These are phyloP conservation scores for Diorhabda carinulata DNA, from an alignment of 1,140 invertebrate genomes.

Conservation along the genomic window DNA sequence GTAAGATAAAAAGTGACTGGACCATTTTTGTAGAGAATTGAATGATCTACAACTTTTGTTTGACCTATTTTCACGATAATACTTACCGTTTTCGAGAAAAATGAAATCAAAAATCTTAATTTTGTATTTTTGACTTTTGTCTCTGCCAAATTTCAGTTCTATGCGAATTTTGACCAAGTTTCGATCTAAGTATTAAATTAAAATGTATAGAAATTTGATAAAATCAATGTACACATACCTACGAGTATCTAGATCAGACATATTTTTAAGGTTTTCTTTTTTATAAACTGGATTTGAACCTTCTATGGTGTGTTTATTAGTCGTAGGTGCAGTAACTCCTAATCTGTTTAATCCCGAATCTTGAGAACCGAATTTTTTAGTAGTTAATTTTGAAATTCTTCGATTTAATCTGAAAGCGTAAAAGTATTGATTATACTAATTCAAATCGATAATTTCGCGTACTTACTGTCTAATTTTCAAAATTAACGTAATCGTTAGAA, in stretches of 20 bases:
- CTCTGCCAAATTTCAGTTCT: no score
- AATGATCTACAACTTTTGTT: no score
- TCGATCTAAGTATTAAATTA: no score
- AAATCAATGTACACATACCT: background rate
- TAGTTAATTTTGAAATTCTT: conserved; percentile 55
- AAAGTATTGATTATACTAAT: background rate
- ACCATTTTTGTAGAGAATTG: no score
- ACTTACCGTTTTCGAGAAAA: no score
- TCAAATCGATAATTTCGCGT: background rate
- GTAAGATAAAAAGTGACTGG: no score
- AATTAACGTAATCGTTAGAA: conserved; percentile 51
- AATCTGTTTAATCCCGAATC: conserved; percentile 56
- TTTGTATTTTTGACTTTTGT: no score
- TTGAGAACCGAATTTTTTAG: conserved; percentile 59
- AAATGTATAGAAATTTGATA: no score
- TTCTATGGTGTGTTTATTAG: conserved; percentile 63
- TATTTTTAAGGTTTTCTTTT: conserved; percentile 45
- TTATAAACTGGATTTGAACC: conserved; percentile 64
- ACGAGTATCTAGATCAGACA: conserved; percentile 22
- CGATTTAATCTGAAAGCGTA: conserved; percentile 43
- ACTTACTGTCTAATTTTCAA: conserved; percentile 53
- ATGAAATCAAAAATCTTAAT: no score
- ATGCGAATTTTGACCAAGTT: no score
- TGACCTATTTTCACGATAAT: no score
- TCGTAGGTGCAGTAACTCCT: conserved; percentile 57